Base-by-base conservation (phyloP, 2,113 vertebrate species). In the Ptilorrhoa leucosticta region DNA sequence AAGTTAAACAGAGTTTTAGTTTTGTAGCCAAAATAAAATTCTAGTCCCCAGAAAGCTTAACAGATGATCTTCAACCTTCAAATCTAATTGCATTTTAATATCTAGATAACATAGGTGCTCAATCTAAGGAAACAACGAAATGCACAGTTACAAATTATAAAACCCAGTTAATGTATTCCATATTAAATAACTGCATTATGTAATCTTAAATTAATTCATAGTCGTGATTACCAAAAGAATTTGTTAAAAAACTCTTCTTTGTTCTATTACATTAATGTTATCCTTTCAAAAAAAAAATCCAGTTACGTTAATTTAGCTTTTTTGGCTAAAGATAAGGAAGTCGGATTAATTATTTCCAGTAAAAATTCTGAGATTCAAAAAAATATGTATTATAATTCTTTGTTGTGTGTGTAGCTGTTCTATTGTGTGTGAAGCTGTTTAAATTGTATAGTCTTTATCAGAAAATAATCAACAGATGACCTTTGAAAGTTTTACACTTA, bases 401-500 rank as follows among this genome's bases (percentile, higher is more conserved):
- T 61, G 31, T 61, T 40, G 2, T 54, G 15, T 48, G 26, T 68
- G 60, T 87, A 75, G 42, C 10, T 88, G 16, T 86, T 86, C 8
- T 42, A 30, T 61, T 42, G 2, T 44, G 20, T 53, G n/a, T 80
- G 63, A 88, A 69, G 53, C 16, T 76, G 23, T 76, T 89, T 50
- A 78, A 96, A 78, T 89, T 82, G 31, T 79, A 19, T 66, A 19
- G 11, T 66, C 20, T 78, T 21, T 80, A 35, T 37, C 65, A 79
- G n/a, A 61, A 86, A 61, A 66, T 31, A 85, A 60, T 16, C 60
- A 96, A 39, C 40, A 60, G 75, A 58, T 70, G 56, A 54, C 45
- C 33, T 73, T 71, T 81, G 27, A 91, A 68, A 87, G 22, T 71
- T 44, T 90, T 90, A 87, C 22, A 98, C 98, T 98, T 97, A 99